phyloP scores from a whole-genome alignment of 2,797 vertebrate genomes.

The Leptodactylus fallax region DNA sequence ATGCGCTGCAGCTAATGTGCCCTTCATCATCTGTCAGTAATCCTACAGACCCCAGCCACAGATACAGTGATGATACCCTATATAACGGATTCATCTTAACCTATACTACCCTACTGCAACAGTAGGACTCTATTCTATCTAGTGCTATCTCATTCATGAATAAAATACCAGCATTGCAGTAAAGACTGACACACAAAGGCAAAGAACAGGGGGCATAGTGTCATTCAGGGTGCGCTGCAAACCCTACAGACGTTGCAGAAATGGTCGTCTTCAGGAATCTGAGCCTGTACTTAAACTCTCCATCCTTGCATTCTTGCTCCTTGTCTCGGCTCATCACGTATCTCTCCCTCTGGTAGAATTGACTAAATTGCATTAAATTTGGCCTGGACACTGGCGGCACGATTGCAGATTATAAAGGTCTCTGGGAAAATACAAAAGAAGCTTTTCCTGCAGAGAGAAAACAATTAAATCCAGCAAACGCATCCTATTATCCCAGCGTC shows the following conservation, averaged over 20 bases:
- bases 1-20: too few species aligned
- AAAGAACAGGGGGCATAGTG: neutral
- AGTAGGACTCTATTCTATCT: neutral
- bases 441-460: constrained; percentile 12
- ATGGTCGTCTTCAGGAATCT: neutral
- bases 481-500: neutral
- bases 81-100: neutral
- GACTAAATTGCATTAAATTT: neutral
- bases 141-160: neutral
- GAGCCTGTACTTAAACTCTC: neutral
- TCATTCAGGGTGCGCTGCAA: neutral
- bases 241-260: neutral
- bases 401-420: neutral
- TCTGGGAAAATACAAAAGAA: neutral
- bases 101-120: too few species aligned
- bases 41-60: too few species aligned
- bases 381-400: neutral
- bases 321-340: neutral
- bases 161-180: neutral
- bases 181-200: neutral
- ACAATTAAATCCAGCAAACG: constrained; percentile 7
- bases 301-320: neutral
- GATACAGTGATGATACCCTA: neutral
- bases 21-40: too few species aligned
- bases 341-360: neutral